Conservation (phyloP, 2,113 vertebrate genomes). For the Microcebus tavaratra region DNA sequence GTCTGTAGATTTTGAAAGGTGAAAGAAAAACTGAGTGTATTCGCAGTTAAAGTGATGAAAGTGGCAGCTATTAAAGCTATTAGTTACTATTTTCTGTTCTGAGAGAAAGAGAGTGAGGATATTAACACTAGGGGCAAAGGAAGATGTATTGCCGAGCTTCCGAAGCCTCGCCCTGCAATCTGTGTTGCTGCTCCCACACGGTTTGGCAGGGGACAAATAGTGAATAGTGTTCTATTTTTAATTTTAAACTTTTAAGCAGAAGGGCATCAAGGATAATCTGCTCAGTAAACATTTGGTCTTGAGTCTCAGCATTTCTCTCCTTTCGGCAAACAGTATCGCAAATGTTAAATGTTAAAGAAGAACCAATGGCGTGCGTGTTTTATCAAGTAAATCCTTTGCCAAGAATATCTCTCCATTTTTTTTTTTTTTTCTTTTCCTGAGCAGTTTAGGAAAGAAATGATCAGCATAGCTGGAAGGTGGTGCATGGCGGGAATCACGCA, state of each 20-base stretch:
- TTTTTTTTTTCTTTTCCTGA: not conserved
- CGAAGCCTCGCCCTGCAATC: not conserved
- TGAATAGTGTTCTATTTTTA: slow-evolving; percentile 17
- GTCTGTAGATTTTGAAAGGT: slow-evolving; percentile 61
- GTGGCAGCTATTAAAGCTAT: slow-evolving; percentile 61
- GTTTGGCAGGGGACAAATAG: slow-evolving; percentile 39
- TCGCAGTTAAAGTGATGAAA: slow-evolving; percentile 62
- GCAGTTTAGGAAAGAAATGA: not conserved
- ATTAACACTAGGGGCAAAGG: slow-evolving; percentile 56
- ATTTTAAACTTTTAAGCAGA: slow-evolving; percentile 75
- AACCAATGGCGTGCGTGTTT: slow-evolving; percentile 63
- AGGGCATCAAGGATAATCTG: slow-evolving; percentile 72
- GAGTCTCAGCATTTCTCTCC: slow-evolving; percentile 65
- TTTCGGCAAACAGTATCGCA: slow-evolving; percentile 60
- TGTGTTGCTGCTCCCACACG: not conserved
- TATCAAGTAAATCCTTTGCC: slow-evolving; percentile 53
- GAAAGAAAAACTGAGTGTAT: slow-evolving; percentile 67
- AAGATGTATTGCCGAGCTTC: slow-evolving; percentile 3
- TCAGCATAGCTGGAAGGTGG: slow-evolving; percentile 40
- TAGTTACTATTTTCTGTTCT: slow-evolving; percentile 55
- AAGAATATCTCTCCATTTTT: slow-evolving; percentile 61
- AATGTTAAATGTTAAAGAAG: slow-evolving; percentile 74
- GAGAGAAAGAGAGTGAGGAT: slow-evolving; percentile 50
- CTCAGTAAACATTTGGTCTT: slow-evolving; percentile 68
- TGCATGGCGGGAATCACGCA: not conserved